A percentile compares a stretch with the other conserved stretches of the same genome.
Evolutionary conservation across 2,888 invertebrate genomes (phyloP).

Genomic region (Oligia latruncula): DNA sequence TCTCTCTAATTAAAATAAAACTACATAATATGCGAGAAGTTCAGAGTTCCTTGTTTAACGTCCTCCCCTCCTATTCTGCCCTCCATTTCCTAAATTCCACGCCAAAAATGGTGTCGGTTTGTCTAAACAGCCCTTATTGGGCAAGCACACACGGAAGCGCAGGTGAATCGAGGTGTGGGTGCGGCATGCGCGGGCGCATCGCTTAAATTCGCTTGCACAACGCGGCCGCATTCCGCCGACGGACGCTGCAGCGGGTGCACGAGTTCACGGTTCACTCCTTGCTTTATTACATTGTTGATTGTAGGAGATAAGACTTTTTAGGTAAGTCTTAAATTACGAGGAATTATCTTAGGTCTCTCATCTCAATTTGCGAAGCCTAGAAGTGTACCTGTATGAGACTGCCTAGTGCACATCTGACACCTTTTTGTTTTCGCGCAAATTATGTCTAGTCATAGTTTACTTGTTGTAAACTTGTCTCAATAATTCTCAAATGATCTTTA

Average conservation of each 20-base stretch:
- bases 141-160: conserved; percentile 77
- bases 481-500: not conserved
- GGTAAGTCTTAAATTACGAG: not conserved
- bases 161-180: conserved; percentile 79
- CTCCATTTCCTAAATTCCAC: conserved; percentile 19
- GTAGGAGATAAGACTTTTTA: conserved; percentile 6
- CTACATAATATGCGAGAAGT: not conserved
- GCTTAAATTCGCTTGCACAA: conserved; percentile 82
- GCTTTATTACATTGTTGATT: conserved; percentile 20
- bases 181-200: conserved; percentile 77
- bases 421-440: conserved; percentile 11
- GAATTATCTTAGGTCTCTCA: not conserved
- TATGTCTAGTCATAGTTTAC: too few relatives aligned
- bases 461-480: not conserved
- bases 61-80: not conserved
- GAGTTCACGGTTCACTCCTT: conserved; percentile 55
- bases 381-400: not conserved
- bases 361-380: not conserved
- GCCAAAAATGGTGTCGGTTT: conserved; percentile 44
- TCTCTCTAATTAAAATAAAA: not conserved
- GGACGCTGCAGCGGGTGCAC: conserved; percentile 70
- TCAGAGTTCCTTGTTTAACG: not conserved
- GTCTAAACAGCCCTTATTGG: conserved; percentile 66
- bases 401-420: not conserved
- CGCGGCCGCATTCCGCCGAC: conserved; percentile 80